Evolutionary conservation across 2,888 invertebrate genomes (phyloP), one percentile per base, ranked within the genome.

Genomic region (Uropetala carovei): DNA sequence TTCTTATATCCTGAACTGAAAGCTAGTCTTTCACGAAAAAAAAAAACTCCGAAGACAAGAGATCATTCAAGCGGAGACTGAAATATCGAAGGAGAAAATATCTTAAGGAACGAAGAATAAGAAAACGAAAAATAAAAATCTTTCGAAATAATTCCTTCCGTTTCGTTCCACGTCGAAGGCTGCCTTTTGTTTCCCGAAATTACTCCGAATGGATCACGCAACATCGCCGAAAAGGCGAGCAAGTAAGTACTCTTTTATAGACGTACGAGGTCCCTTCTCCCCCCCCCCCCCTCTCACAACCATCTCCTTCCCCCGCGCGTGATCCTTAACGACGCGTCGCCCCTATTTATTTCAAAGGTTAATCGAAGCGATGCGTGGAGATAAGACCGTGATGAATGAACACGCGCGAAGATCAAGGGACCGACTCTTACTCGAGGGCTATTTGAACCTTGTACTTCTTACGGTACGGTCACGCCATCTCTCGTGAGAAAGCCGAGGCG

Each of bases 341-440:
- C 27, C 27, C 58, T n/a, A n/a, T 58, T 7, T n/a, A 58, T 86
- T 58, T 27, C 27, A 59, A 86, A 86, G 85, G 85, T 86, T 30
- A 86, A 86, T 86, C 60, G 59, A 16, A 1, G 1, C 86, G 59
- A 60, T 22, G 86, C 30, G 86, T 86, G 30, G 60, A 5, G 86
- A 86, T 86, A 86, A 86, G 27, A 60, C 22, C 60, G 86, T 86
- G 86, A 86, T 86, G 59, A 86, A 86, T 86, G 86, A 86, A 86
- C 60, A 30, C 86, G 75, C 75, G 13, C 11, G 75, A 68, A 9
- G n/a, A 3, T 18, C 18, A 11, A 9, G 68, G n/a, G n/a, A n/a
- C 18, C 64, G n/a, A n/a, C 43, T 43, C 43, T 43, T 5, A 43
- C 5, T 43, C 3, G n/a, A 22, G 68, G n/a, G 68, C 18, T 9